Evolutionary conservation across 1,140 invertebrate species (phyloP).

Genomic region (Trissolcus basalis): DNA sequence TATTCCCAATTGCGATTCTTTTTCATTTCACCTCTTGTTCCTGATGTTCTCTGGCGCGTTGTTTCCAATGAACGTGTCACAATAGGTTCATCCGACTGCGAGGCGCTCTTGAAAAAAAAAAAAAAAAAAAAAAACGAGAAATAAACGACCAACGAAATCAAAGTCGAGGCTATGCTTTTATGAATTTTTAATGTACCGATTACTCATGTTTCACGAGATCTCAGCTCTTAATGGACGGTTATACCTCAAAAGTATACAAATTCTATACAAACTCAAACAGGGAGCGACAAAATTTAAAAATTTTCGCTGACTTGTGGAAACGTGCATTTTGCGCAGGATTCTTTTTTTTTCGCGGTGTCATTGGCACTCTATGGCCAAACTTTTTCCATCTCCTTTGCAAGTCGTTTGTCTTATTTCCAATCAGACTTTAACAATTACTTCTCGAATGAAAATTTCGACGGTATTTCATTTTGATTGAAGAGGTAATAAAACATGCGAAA

Average conservation of each 20-base stretch:
- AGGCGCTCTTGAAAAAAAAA: slow-evolving; percentile 22
- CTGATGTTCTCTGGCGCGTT: slow-evolving; percentile 30
- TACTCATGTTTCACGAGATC: slow-evolving; percentile 25
- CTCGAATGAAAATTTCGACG: not conserved
- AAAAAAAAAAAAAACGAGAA: not conserved
- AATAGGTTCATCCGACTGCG: slow-evolving; percentile 38
- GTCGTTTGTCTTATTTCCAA: slow-evolving; percentile 1
- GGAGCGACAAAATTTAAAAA: too few species aligned
- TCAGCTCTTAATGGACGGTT: slow-evolving; percentile 16
- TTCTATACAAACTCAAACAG: too few species aligned
- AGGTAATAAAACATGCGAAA: not conserved
- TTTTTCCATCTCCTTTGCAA: not conserved
- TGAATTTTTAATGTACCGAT: slow-evolving; percentile 20
- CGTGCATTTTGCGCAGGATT: not conserved
- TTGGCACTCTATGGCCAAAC: not conserved
- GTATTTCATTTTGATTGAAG: slow-evolving; percentile 4
- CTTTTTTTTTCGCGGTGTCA: not conserved
- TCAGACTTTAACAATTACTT: not conserved
- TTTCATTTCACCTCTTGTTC: slow-evolving; percentile 39
- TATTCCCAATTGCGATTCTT: slow-evolving; percentile 54
- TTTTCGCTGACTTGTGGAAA: not conserved
- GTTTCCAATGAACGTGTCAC: slow-evolving; percentile 41
- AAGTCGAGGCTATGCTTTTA: too few species aligned
- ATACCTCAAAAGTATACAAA: slow-evolving; percentile 17
- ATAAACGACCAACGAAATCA: slow-evolving; percentile 1